Conservation (phyloP, 2,113 vertebrate genomes). For the Saccopteryx leptura region DNA sequence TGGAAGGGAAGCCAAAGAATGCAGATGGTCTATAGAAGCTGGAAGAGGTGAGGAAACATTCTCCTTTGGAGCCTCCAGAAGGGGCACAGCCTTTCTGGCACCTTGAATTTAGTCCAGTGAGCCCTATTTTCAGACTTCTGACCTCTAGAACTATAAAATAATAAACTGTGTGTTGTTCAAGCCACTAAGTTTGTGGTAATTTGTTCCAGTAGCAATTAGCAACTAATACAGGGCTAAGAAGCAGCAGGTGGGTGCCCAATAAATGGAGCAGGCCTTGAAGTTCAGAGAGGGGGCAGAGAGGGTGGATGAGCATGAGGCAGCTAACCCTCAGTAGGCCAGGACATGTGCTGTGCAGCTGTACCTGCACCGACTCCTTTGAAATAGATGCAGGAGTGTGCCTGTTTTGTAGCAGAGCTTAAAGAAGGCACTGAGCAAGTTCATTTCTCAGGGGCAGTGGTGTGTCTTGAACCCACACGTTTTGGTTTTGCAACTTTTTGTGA, state of each 20-base stretch:
- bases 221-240: background rate
- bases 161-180: background rate
- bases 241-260: background rate
- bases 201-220: background rate
- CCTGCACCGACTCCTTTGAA: rapidly evolving
- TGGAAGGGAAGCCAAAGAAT: no score
- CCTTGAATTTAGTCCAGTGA: background rate
- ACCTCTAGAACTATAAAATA: background rate
- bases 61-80: background rate
- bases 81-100: background rate
- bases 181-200: background rate
- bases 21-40: background rate
- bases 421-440: background rate
- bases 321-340: background rate
- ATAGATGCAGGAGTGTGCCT: no score
- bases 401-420: background rate
- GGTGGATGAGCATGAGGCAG: rapidly evolving
- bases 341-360: background rate
- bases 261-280: background rate
- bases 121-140: background rate
- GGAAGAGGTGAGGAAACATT: background rate
- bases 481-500: background rate
- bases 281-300: background rate
- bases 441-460: background rate
- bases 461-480: background rate